Conservation (phyloP, 2,797 vertebrate genomes). For the Nothura maculosa region DNA sequence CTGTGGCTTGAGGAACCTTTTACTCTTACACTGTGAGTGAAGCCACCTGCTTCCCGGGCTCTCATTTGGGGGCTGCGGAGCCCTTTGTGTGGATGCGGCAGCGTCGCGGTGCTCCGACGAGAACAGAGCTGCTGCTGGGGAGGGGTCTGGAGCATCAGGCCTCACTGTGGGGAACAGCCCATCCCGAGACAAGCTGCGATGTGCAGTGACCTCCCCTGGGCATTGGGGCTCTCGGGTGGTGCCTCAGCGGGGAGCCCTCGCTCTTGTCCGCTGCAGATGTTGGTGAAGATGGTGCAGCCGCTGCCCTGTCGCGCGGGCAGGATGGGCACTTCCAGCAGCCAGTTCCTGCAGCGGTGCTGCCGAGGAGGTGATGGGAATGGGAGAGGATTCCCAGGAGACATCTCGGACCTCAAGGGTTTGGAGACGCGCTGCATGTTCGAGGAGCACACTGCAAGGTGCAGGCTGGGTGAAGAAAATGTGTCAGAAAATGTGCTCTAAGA, state of each 20-base stretch:
- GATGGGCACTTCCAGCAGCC: no score
- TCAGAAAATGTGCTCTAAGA: background rate
- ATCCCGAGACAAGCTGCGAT: rapidly evolving
- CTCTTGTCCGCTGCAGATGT: rapidly evolving
- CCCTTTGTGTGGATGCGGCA: rapidly evolving
- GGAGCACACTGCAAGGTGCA: background rate
- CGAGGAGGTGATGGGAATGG: background rate
- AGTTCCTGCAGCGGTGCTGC: no score
- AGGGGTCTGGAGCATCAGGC: background rate
- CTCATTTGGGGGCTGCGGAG: rapidly evolving
- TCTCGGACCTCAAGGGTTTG: rapidly evolving
- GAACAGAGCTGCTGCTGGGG: rapidly evolving
- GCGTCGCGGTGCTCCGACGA: rapidly evolving
- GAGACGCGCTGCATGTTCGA: background rate
- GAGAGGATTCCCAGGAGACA: background rate
- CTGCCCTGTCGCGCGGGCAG: no score
- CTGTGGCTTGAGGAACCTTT: background rate
- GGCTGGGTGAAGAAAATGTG: background rate
- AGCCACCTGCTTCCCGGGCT: rapidly evolving
- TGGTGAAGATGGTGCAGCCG: no score
- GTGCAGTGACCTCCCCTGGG: background rate
- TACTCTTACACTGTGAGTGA: background rate
- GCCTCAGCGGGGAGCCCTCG: background rate
- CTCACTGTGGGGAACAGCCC: background rate
- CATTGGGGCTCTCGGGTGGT: background rate